Conservation (phyloP, 2,888 invertebrate genomes). For the Eumacrocentrus americanus region DNA sequence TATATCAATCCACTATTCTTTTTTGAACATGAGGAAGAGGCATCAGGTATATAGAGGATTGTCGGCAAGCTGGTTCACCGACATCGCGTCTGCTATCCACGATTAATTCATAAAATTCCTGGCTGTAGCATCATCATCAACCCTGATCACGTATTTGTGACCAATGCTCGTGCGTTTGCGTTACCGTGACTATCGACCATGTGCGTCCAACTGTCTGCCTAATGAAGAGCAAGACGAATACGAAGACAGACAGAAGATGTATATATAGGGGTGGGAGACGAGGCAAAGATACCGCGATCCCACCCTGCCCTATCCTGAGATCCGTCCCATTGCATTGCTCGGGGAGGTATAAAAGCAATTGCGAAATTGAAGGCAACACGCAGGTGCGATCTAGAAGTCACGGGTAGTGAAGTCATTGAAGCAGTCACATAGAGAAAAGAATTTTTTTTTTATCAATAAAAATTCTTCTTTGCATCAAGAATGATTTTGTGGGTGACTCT, state of each 20-base stretch:
- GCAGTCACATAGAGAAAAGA: too few relatives aligned
- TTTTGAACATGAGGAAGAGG: too few relatives aligned
- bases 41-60: too few relatives aligned
- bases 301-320: conserved; percentile 31
- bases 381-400: too few relatives aligned
- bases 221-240: conserved; percentile 28
- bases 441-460: too few relatives aligned
- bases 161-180: conserved; percentile 45
- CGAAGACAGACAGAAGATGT: not conserved
- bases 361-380: conserved; percentile 37
- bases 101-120: conserved; percentile 53
- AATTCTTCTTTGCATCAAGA: conserved; percentile 1
- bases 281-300: conserved; percentile 33
- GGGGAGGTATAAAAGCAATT: conserved; percentile 54
- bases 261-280: conserved; percentile 12
- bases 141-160: conserved; percentile 50
- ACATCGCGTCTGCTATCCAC: conserved; percentile 31
- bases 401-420: too few relatives aligned
- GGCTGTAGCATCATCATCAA: conserved; percentile 36
- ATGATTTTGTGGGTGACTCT: conserved; percentile 42
- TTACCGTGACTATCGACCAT: conserved; percentile 24
- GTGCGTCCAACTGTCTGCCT: conserved; percentile 31
- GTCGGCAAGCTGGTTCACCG: conserved; percentile 29
- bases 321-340: conserved; percentile 28
- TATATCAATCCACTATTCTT: too few relatives aligned